Base-by-base conservation (phyloP, 1,140 invertebrate species). In the Lysiphlebus fabarum region DNA sequence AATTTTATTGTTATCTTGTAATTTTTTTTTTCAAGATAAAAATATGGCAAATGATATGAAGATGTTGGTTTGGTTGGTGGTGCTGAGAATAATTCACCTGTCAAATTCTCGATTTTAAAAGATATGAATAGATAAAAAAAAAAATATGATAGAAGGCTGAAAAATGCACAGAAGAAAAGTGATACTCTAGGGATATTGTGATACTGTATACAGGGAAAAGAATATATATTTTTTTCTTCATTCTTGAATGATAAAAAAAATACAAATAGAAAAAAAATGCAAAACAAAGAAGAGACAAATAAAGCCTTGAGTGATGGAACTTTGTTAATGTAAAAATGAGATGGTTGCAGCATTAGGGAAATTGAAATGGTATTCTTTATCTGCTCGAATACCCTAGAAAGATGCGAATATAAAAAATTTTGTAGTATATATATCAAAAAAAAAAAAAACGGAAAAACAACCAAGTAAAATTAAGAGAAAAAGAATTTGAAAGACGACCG, bases 301-400 rank as follows among this genome's bases (percentile, higher is more conserved):
- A 59, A 59, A 60, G 44, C 44, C 37, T 45, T 2, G 40, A 14
- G 8, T 8, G 34, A 54, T 6, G 58, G 45, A 49, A 64, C 44
- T 60, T 53, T 66, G 47, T 53, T 65, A 67, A 71, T 68, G 67
- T 62, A 66, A 67, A 66, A 69, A 63, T 62, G 67, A 69, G 63
- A 67, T 59, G 67, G 56, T 66, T 62, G 60, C 53, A 70, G 70
- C 75, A 77, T 77, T 77, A 77, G 71, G 73, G 69, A 76, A 77
- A 77, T 77, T 75, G 75, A 76, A 77, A 77, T 70, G 72, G 69
- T 69, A 74, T 73, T 75, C 75, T 74, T 77, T 75, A 75, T 75
- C 73, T 66, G 63, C 47, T 49, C 48, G 56, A 62, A 62, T 58
- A 58, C 56, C 43, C 61, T 54, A 34, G 59, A 34, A 59, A 55